These are phyloP conservation scores for Thalassophryne amazonica DNA, from an alignment of 2,797 vertebrate genomes.

Conservation along the genomic window DNA sequence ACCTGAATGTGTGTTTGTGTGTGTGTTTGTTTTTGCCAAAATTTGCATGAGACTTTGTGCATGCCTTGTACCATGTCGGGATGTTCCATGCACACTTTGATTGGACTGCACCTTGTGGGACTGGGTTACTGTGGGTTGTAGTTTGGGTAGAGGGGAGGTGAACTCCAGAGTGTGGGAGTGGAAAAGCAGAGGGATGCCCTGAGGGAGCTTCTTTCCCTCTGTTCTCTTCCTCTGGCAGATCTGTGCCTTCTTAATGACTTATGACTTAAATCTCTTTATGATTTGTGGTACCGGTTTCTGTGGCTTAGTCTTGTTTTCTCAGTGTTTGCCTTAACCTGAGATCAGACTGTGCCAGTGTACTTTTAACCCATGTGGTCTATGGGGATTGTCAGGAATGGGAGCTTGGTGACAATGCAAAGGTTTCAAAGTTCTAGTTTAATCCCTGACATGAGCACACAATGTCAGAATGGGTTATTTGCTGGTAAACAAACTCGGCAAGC, in stretches of 20 bases:
- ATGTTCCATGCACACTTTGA: conserved; percentile 79
- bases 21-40: conserved; percentile 16
- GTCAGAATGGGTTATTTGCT: no score
- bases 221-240: conserved; percentile 16
- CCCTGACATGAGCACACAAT: no score
- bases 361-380: no score
- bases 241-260: conserved; percentile 10
- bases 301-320: no score
- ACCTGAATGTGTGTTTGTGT: conserved; percentile 17
- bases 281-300: no score
- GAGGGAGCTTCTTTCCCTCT: conserved; percentile 58
- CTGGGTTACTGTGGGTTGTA: conserved; percentile 13
- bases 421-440: no score
- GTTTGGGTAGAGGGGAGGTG: neutral
- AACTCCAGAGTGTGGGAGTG: conserved; percentile 49
- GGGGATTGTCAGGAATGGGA: no score
- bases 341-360: no score
- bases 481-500: no score
- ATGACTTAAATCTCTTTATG: conserved; percentile 1
- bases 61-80: no score
- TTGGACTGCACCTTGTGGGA: conserved; percentile 78
- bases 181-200: conserved; percentile 63
- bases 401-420: no score
- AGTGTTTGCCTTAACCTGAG: no score
- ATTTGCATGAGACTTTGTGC: conserved; percentile 17